phyloP scores from a whole-genome alignment of 2,113 vertebrate genomes.

The Pardalotus punctatus region DNA sequence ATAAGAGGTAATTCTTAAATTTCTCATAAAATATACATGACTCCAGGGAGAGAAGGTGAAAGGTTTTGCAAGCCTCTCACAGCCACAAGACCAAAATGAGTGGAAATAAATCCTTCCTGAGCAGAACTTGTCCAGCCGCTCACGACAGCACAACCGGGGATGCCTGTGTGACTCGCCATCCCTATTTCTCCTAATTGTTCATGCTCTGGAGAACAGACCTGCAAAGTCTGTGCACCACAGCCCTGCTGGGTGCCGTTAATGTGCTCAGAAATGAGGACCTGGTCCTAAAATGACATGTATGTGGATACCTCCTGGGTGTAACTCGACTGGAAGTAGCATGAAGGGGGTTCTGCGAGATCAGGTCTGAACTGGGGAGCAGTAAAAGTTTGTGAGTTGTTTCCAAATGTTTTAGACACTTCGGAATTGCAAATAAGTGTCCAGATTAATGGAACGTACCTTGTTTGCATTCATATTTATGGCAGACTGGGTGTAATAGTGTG shows the following conservation, averaged over 20 bases:
- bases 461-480: neutral
- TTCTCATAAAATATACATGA: conserved; percentile 47
- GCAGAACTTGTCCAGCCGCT: neutral
- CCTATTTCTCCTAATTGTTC: neutral
- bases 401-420: neutral
- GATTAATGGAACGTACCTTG: neutral
- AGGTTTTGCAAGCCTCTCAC: conserved; percentile 48
- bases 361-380: neutral
- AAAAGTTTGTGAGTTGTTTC: neutral
- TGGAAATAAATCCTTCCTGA: conserved; percentile 32
- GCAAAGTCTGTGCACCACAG: neutral
- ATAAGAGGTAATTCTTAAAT: conserved; percentile 63
- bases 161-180: neutral
- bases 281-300: neutral
- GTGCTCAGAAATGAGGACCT: neutral
- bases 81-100: conserved; percentile 35
- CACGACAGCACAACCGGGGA: neutral
- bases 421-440: neutral
- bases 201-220: neutral
- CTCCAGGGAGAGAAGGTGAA: conserved; percentile 58
- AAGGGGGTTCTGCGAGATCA: neutral
- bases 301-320: neutral
- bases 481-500: neutral
- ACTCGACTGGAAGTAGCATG: neutral
- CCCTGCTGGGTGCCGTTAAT: conserved; percentile 21